Evolutionary conservation across 2,797 vertebrate genomes (phyloP).

Genomic region (Emys orbicularis): DNA sequence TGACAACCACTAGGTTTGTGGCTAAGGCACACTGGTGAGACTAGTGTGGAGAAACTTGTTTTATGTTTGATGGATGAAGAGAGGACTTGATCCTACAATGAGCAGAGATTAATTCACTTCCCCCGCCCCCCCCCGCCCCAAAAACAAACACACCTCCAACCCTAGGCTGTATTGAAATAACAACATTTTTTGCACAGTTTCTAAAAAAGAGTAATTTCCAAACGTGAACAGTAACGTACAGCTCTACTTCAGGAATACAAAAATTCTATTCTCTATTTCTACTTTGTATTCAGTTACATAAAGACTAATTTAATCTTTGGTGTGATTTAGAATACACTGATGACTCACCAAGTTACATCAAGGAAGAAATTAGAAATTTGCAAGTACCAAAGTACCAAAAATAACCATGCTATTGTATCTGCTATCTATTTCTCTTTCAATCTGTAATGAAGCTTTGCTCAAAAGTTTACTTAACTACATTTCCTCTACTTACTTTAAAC

Average conservation of each 20-base stretch:
- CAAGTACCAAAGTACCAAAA: background rate
- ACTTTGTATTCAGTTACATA: background rate
- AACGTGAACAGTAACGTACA: fast-evolving
- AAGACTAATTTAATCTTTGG: background rate
- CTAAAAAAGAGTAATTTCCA: background rate
- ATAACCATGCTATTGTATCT: background rate
- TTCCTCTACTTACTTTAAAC: background rate
- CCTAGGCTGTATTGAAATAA: background rate
- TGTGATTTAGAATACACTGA: background rate
- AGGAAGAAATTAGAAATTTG: background rate
- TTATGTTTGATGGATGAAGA: background rate
- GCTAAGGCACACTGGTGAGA: background rate
- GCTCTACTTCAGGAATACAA: background rate
- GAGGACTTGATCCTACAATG: background rate
- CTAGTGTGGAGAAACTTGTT: background rate
- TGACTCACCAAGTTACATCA: background rate
- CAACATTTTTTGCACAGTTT: background rate
- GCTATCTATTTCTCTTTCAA: background rate
- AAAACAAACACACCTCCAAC: background rate
- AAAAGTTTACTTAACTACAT: background rate
- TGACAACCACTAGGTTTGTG: background rate
- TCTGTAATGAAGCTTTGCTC: background rate
- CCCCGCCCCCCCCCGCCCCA: fast-evolving
- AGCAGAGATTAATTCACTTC: background rate
- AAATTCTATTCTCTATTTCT: background rate